A percentile compares a stretch with the other conserved stretches of the same genome.
These are phyloP conservation scores for Brachionus sp. DNA, from an alignment of 1,140 invertebrate genomes.

Conservation along the genomic window DNA sequence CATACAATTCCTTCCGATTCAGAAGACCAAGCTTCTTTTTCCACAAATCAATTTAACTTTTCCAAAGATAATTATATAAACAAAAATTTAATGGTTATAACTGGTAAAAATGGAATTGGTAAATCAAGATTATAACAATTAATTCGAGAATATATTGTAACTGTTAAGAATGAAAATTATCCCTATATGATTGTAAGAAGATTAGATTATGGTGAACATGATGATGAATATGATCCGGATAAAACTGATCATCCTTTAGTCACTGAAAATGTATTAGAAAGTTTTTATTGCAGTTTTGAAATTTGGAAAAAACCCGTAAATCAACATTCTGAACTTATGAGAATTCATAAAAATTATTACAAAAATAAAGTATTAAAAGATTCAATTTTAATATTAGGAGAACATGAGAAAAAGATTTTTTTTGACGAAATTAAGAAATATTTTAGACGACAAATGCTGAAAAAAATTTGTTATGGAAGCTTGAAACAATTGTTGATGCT, in stretches of 20 bases:
- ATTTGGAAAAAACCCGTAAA: too few species aligned
- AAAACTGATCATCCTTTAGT: not conserved
- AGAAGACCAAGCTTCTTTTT: too few species aligned
- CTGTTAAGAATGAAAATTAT: not conserved
- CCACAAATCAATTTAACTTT: too few species aligned
- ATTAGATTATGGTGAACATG: not conserved
- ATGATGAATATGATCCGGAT: not conserved
- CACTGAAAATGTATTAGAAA: not conserved
- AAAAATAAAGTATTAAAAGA: too few species aligned
- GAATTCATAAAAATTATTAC: too few species aligned
- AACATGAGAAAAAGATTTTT: too few species aligned
- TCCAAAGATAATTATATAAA: too few species aligned
- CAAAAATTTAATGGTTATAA: not conserved
- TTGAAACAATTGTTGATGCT: not conserved
- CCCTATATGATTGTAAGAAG: not conserved
- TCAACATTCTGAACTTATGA: too few species aligned
- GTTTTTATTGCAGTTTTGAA: not conserved
- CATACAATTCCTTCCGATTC: too few species aligned
- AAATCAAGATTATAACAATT: not conserved
- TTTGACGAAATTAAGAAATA: not conserved
- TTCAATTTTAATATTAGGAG: too few species aligned
- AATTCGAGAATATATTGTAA: not conserved
- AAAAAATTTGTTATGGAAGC: not conserved
- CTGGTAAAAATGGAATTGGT: not conserved
- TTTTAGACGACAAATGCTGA: not conserved